Percentiles rank a stretch among this genome's conserved stretches.
phyloP scores from a whole-genome alignment of 2,797 vertebrate species.

The Cetoscarus ocellatus region DNA sequence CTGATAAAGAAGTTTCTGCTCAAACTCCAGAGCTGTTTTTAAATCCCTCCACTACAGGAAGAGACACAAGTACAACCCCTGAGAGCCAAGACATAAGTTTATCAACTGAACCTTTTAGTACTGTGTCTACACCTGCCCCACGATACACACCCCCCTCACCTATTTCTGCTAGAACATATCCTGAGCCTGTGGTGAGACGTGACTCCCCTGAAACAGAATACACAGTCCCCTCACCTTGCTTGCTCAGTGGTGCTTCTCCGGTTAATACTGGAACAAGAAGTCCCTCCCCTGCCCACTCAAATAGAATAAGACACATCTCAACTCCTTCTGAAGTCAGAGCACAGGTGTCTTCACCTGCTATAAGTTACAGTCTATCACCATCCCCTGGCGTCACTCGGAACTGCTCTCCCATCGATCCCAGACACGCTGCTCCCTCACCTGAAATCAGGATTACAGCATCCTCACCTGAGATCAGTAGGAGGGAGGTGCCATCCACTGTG shows the following conservation, averaged over 20 bases:
- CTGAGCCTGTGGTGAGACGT: conserved; percentile 38
- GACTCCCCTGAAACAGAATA: conserved; percentile 49
- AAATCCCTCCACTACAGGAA: conserved; percentile 21
- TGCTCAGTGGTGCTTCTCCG: conserved; percentile 34
- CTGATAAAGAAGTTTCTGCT: conserved; percentile 55
- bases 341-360: conserved; percentile 45
- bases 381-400: conserved; percentile 63
- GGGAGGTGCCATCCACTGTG: conserved; percentile 37
- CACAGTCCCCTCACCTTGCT: conserved; percentile 41
- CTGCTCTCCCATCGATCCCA: conserved; percentile 50
- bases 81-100: conserved; percentile 43
- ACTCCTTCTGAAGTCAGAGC: conserved; percentile 42
- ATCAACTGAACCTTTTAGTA: conserved; percentile 39
- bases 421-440: conserved; percentile 68
- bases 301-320: conserved; percentile 36
- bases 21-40: too few relatives aligned
- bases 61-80: conserved; percentile 36
- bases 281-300: conserved; percentile 54
- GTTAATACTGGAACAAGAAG: conserved; percentile 39
- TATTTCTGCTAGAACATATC: conserved; percentile 54
- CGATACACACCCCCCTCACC: conserved; percentile 69
- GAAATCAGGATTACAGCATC: conserved; percentile 76
- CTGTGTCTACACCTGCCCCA: conserved; percentile 59
- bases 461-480: conserved; percentile 61
- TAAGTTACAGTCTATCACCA: conserved; percentile 64